Evolutionary conservation across 2,797 vertebrate species (phyloP), one percentile per base, ranked within the genome.

Genomic region (Myotis pilosus): DNA sequence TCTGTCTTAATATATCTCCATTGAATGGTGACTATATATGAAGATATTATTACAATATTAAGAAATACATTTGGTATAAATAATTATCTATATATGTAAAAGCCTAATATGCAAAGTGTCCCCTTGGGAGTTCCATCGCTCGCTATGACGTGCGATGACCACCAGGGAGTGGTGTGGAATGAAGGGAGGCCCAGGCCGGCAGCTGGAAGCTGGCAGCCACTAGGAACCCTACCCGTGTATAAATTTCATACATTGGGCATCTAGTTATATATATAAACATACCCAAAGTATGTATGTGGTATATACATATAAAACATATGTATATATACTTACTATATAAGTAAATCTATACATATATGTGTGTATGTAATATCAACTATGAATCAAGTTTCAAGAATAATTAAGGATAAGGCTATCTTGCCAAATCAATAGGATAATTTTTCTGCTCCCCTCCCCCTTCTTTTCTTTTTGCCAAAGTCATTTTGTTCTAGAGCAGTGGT

Each of bases 361-460:
- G 19, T 53, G 47, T 51, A 22, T 53, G 47, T 33, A 83, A 49
- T 64, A 23, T 12, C 13, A 20, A 47, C 82, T 22, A 68, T 51
- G 94, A 95, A 79, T 91, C 66, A 72, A 33, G 62, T 95, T 95
- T 88, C 92, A 83, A 84, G 92, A 92, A 94, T 75, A 82, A 81
- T 49, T 38, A 2, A 20, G 55, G 76, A 64, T 78, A 23, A 20
- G 55, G 76, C 66, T 78, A 23, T 94, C 96, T 94, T 90, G 84
- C 0, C 0, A 82, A 97, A 94, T 96, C 92, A 92, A 57, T 91
- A 93, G 82, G 89, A 91, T 72, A 1, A 0, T 87, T 96, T 92
- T 92, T 95, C 62, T 92, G 91, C 68, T 84, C 91, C 84, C 94
- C 51, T 55, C 7, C 22, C 23, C 66, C 78, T 92, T 85, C 93